A percentile compares a stretch with the other conserved stretches of the same genome.
Evolutionary conservation across 2,113 vertebrate species (phyloP).

Genomic region (Hoplias malabaricus): DNA sequence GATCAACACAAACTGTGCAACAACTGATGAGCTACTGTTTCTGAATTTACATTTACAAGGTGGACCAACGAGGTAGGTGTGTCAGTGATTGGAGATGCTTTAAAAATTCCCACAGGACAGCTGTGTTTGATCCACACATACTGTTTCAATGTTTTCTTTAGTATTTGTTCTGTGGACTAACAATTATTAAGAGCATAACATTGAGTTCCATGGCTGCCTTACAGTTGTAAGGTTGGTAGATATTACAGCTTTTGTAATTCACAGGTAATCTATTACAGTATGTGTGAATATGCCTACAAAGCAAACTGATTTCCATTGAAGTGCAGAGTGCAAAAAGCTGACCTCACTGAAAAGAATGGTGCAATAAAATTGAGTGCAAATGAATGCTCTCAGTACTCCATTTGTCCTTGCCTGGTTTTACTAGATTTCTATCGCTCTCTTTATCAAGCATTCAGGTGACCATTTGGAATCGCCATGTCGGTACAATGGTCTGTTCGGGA

Average conservation of each 20-base stretch:
- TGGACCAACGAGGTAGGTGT: too few species aligned
- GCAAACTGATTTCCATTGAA: not conserved
- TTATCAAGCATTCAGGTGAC: not conserved
- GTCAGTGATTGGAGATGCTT: too few species aligned
- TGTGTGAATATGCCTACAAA: not conserved
- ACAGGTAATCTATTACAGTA: not conserved
- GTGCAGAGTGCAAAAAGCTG: not conserved
- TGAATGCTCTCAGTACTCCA: not conserved
- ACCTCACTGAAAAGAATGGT: not conserved
- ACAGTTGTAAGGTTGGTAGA: too few species aligned
- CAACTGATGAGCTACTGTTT: too few species aligned
- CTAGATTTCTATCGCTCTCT: not conserved
- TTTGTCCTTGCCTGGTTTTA: not conserved
- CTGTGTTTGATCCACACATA: too few species aligned
- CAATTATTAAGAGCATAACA: not conserved
- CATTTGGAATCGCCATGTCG: not conserved
- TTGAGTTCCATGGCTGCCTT: not conserved
- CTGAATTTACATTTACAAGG: too few species aligned
- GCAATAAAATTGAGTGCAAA: not conserved
- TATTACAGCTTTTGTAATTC: not conserved
- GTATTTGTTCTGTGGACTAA: not conserved
- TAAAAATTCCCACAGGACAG: too few species aligned
- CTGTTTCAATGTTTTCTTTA: too few species aligned
- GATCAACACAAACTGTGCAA: too few species aligned
- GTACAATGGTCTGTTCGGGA: not conserved